These are phyloP conservation scores for Anagrus nilaparvatae DNA, from an alignment of 1,140 invertebrate species.

Conservation along the genomic window DNA sequence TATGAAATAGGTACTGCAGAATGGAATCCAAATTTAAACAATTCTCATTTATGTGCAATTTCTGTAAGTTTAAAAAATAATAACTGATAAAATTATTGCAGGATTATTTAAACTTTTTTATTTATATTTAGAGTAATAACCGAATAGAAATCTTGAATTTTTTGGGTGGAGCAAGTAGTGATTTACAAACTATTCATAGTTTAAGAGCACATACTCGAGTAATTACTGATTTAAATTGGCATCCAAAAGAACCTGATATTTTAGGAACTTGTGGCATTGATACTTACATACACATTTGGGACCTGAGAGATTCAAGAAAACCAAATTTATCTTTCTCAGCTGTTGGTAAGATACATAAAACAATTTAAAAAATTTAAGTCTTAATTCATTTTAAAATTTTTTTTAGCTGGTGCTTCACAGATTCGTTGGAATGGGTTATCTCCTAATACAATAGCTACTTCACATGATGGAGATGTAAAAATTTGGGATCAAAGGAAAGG, in stretches of 20 bases:
- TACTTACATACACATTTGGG: constrained; percentile 89
- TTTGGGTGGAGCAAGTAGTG: constrained; percentile 43
- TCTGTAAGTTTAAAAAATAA: constrained; percentile 54
- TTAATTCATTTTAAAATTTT: constrained; percentile 4
- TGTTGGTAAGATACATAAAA: constrained; percentile 46
- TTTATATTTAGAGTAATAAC: constrained; percentile 61
- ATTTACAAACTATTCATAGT: constrained; percentile 59
- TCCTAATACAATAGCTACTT: constrained; percentile 76
- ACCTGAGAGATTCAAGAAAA: constrained; percentile 73
- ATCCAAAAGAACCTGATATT: constrained; percentile 76
- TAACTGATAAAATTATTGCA: neutral
- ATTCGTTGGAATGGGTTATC: constrained; percentile 87
- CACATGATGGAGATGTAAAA: constrained; percentile 90
- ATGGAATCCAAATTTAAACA: constrained; percentile 75
- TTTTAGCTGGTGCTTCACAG: constrained; percentile 76
- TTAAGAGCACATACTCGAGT: constrained; percentile 77
- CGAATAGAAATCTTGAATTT: constrained; percentile 74
- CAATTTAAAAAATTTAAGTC: constrained; percentile 7
- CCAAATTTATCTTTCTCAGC: constrained; percentile 72
- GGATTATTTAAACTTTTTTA: neutral
- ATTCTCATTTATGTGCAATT: constrained; percentile 77
- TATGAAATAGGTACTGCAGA: constrained; percentile 87
- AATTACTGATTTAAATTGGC: constrained; percentile 90
- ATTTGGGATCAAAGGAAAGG: constrained; percentile 91
- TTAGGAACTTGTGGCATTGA: constrained; percentile 90